Evolutionary conservation across 2,888 invertebrate genomes (phyloP), one percentile per base, ranked within the genome.

Genomic region (Cyaniris semiargus): DNA sequence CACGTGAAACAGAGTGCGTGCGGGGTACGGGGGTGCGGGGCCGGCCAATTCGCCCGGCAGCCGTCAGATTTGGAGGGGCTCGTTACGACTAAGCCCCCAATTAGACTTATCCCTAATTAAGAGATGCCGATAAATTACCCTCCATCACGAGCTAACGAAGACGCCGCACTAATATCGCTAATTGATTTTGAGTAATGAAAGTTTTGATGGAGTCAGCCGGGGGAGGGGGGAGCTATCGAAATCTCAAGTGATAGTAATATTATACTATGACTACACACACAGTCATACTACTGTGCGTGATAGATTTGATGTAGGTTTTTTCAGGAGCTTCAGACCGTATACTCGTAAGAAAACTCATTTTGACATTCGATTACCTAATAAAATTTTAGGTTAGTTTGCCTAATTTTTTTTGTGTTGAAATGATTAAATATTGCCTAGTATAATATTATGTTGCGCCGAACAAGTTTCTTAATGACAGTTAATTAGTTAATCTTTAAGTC

Each of bases 101-200:
- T 94, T 94, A 94, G 94, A 94, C 94, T 94, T 94, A 94, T 94
- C 94, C 94, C 94, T 94, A 94, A 94, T 94, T 94, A 94, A 94
- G 94, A 94, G 94, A 94, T 94, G 94, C 94, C 94, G 93, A 94
- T 94, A 94, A 94, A 94, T 94, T 94, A 94, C 94, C 94, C 94
- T 94, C 94, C 94, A 94, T 94, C 94, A 94, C 91, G 91, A 93
- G 86, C 92, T 94, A 93, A 93, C 93, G 94, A 94, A 94, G 94
- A 94, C 93, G 93, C 90, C 92, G 89, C 90, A 92, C 94, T 94
- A 94, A 94, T 94, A 93, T 93, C 93, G 91, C 89, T 94, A 94
- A 94, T 94, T 94, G 94, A 93, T 94, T 93, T 94, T 94, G 94
- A 94, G 94, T 94, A 94, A 94, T 94, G 93, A 92, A 94, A 91